Conservation (phyloP, 2,113 vertebrate genomes). For the chimpanzee (Pan troglodytes) region DNA sequence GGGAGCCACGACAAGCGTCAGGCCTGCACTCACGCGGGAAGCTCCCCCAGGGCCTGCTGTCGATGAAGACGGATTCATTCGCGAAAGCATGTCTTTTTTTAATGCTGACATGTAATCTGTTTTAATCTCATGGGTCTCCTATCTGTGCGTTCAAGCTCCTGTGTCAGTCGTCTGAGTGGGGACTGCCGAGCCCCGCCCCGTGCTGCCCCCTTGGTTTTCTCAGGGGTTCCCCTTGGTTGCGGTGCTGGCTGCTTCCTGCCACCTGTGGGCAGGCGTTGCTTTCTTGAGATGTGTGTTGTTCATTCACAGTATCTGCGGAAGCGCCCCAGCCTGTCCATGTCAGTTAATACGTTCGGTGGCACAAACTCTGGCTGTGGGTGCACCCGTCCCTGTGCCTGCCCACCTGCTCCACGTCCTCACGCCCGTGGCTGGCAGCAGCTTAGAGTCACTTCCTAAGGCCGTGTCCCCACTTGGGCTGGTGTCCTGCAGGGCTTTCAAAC, state of each 20-base stretch:
- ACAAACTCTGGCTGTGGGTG: not conserved
- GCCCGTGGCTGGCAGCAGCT: too few species aligned
- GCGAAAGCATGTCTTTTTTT: not conserved
- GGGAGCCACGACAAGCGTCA: not conserved
- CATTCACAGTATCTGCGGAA: not conserved
- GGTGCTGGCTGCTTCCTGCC: not conserved
- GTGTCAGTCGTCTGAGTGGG: slow-evolving; percentile 48
- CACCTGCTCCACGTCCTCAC: too few species aligned
- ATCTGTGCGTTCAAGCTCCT: slow-evolving; percentile 60
- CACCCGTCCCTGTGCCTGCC: too few species aligned
- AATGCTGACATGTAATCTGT: slow-evolving; percentile 68
- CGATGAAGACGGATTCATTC: not conserved
- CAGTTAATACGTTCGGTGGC: accelerated
- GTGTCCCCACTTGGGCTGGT: accelerated
- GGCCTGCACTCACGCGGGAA: accelerated
- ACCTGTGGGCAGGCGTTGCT: accelerated
- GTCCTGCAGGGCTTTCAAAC: not conserved
- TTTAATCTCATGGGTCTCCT: slow-evolving; percentile 64
- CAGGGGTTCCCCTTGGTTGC: not conserved
- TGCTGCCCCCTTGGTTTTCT: too few species aligned
- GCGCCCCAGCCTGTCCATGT: accelerated
- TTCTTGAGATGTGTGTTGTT: not conserved
- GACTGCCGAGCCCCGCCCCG: not conserved
- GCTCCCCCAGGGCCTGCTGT: not conserved
- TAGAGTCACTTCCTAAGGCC: accelerated